Conservation (phyloP, 1,140 invertebrate species). For the Lepidotrigona ventralis region DNA sequence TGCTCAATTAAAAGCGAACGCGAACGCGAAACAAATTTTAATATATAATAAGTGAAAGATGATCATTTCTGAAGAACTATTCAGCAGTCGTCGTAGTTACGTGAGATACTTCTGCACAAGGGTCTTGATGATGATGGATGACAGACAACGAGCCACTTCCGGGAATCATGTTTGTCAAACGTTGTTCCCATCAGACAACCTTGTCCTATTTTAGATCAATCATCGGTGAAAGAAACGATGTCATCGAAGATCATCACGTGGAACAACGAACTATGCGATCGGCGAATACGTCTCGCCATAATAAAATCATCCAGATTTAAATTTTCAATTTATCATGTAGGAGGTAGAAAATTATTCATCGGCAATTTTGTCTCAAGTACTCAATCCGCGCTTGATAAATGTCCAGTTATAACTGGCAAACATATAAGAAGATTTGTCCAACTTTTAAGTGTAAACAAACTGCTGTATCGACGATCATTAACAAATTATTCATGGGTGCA, state of each 20-base stretch:
- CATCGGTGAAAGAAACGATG: constrained; percentile 44
- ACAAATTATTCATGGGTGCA: constrained; percentile 24
- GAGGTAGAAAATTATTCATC: constrained; percentile 29
- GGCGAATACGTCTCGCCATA: background rate
- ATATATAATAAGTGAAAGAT: background rate
- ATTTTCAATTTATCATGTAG: constrained; percentile 26
- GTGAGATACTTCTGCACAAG: constrained; percentile 55
- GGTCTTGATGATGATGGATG: constrained; percentile 76
- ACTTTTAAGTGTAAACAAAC: background rate
- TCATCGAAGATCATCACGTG: constrained; percentile 20
- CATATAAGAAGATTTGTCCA: background rate
- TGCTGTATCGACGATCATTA: background rate
- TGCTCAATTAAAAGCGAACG: background rate
- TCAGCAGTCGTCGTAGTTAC: constrained; percentile 57
- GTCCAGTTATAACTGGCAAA: background rate
- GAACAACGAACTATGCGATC: constrained; percentile 22
- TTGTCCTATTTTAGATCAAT: constrained; percentile 70
- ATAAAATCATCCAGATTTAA: constrained; percentile 24
- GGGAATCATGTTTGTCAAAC: constrained; percentile 68
- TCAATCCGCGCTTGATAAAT: background rate
- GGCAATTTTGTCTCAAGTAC: constrained; percentile 23
- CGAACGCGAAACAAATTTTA: background rate
- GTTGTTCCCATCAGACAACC: constrained; percentile 72
- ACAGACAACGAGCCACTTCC: constrained; percentile 75
- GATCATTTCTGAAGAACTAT: constrained; percentile 40